Evolutionary conservation across 2,113 vertebrate genomes (phyloP).

Genomic region (Pogona vitticeps): DNA sequence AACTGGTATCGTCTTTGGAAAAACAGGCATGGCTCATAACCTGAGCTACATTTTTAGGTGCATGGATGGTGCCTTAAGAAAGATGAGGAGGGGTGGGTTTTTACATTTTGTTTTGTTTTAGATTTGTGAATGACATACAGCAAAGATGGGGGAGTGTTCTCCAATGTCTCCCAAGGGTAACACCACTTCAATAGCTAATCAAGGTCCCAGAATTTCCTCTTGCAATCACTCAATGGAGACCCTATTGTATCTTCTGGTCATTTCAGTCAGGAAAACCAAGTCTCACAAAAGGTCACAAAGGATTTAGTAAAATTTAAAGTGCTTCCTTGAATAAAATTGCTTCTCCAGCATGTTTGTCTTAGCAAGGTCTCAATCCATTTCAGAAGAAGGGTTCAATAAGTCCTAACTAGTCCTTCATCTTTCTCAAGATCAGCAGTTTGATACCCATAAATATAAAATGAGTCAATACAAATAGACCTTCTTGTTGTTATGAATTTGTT

Average conservation of each 20-base stretch:
- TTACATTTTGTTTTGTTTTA: too few relatives aligned
- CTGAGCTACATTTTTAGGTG: not conserved
- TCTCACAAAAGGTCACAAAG: constrained; percentile 17
- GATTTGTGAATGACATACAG: not conserved
- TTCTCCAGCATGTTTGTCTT: not conserved
- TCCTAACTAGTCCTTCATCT: not conserved
- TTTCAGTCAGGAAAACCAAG: constrained; percentile 20
- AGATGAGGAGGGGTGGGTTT: too few relatives aligned
- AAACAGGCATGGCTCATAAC: not conserved
- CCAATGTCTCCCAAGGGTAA: not conserved
- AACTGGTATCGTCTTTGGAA: not conserved
- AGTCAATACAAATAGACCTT: not conserved
- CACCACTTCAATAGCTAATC: not conserved
- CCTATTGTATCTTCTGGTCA: not conserved
- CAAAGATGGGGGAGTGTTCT: not conserved
- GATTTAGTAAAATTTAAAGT: constrained; percentile 45
- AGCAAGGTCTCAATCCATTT: not conserved
- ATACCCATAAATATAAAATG: constrained; percentile 8
- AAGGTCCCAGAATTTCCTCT: not conserved
- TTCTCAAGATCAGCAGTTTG: not conserved
- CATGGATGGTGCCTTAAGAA: too few relatives aligned
- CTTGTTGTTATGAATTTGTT: not conserved
- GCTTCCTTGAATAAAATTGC: constrained; percentile 39
- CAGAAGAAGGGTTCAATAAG: not conserved
- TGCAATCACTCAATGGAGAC: constrained; percentile 22